These are phyloP conservation scores for Drosophila macrospina DNA, from an alignment of 2,888 invertebrate genomes.

Conservation along the genomic window DNA sequence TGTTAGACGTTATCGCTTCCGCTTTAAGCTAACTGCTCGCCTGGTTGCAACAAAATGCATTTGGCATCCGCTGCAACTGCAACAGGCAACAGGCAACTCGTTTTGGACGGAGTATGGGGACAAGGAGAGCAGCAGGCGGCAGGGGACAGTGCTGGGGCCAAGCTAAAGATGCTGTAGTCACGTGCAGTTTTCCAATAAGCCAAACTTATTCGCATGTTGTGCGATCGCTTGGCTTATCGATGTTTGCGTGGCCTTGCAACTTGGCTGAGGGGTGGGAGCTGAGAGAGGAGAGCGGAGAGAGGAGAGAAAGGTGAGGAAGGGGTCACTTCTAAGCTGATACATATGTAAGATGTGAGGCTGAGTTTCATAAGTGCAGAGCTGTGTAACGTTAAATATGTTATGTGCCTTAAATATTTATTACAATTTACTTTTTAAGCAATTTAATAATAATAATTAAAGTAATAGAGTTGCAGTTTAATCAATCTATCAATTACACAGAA, in stretches of 20 bases:
- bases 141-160: background rate
- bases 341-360: background rate
- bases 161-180: conserved; percentile 53
- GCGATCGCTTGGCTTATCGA: conserved; percentile 60
- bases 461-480: no score
- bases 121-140: background rate
- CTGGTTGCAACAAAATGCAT: conserved; percentile 62
- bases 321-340: background rate
- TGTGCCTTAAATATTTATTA: background rate
- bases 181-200: conserved; percentile 71
- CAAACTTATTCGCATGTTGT: conserved; percentile 74
- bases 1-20: conserved; percentile 80
- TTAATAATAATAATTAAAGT: no score
- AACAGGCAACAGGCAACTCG: conserved; percentile 42
- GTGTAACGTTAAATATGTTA: background rate
- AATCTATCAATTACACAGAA: no score
- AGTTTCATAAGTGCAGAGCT: conserved; percentile 3
- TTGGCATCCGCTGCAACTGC: conserved; percentile 41
- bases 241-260: conserved; percentile 50
- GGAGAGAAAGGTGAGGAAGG: background rate
- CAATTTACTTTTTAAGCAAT: background rate
- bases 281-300: background rate
- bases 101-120: conserved; percentile 6
- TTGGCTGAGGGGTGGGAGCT: background rate
- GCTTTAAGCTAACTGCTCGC: conserved; percentile 61